Conservation (phyloP, 1,140 invertebrate species). For the Triops cancriformis region DNA sequence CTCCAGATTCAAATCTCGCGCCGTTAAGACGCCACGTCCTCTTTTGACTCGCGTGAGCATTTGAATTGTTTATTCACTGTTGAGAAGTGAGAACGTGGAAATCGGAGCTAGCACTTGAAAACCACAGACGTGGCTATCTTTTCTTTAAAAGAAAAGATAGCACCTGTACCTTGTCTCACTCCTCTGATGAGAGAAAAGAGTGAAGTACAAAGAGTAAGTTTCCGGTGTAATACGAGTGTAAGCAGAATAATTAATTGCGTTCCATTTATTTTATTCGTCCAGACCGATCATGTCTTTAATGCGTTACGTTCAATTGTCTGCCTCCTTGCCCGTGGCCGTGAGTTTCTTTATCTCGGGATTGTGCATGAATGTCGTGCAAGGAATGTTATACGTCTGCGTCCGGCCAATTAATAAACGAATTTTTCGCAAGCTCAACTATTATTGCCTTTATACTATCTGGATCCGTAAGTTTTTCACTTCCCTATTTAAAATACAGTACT, state of each 20-base stretch:
- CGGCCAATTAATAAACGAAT: conserved; percentile 62
- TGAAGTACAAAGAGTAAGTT: background rate
- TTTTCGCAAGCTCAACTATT: conserved; percentile 85
- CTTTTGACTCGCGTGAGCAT: background rate
- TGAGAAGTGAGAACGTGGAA: background rate
- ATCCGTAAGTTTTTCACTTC: conserved; percentile 64
- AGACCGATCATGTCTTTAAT: background rate
- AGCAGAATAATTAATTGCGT: background rate
- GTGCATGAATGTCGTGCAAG: conserved; percentile 73
- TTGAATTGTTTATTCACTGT: background rate
- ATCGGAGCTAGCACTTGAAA: background rate
- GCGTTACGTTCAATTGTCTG: background rate
- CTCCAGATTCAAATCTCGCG: background rate
- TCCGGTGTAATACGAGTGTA: background rate
- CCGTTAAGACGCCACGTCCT: background rate
- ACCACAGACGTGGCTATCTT: background rate
- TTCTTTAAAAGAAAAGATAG: background rate
- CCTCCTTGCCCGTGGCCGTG: conserved; percentile 51
- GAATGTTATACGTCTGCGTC: conserved; percentile 61
- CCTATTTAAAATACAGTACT: background rate
- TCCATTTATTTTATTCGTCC: background rate
- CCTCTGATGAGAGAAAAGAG: background rate
- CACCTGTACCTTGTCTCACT: background rate
- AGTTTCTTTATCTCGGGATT: conserved; percentile 83
- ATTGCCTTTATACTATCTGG: conserved; percentile 79